These are phyloP conservation scores for Sturnira hondurensis DNA, from an alignment of 2,113 vertebrate species.

Conservation along the genomic window DNA sequence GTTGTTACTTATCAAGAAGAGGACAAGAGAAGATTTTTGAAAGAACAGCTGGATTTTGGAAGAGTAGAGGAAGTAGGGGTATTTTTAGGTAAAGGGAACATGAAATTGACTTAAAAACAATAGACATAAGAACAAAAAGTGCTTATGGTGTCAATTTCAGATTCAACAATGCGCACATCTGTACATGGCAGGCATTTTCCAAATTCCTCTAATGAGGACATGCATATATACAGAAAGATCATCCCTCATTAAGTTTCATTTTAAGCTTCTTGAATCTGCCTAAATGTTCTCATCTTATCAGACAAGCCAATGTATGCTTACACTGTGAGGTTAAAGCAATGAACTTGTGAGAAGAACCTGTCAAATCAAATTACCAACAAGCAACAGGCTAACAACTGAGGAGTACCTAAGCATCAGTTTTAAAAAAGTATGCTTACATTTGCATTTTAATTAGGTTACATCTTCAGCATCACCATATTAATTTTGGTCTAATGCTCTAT, in stretches of 20 bases:
- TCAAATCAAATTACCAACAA: constrained; percentile 64
- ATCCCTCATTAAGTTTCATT: constrained; percentile 49
- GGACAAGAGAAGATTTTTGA: neutral
- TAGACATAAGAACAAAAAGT: neutral
- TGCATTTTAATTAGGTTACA: constrained; percentile 66
- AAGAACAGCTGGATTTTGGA: neutral
- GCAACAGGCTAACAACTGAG: neutral
- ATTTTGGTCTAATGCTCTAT: constrained; percentile 45
- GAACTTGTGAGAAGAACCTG: constrained; percentile 46
- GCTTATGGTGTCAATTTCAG: neutral
- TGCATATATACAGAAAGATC: neutral
- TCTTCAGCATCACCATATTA: constrained; percentile 45
- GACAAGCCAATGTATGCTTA: constrained; percentile 37
- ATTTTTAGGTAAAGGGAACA: neutral
- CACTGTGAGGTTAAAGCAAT: constrained; percentile 47
- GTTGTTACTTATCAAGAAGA: neutral
- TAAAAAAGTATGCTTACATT: constrained; percentile 35
- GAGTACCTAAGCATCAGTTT: constrained; percentile 1
- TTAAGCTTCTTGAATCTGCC: constrained; percentile 38
- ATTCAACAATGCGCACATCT: neutral
- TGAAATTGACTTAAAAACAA: neutral
- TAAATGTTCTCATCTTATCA: constrained; percentile 42
- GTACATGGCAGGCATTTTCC: neutral
- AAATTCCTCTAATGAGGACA: constrained; percentile 15
- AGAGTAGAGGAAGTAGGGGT: neutral